Evolutionary conservation across 2,797 vertebrate species (phyloP).

Genomic region (Megaceryle alcyon): DNA sequence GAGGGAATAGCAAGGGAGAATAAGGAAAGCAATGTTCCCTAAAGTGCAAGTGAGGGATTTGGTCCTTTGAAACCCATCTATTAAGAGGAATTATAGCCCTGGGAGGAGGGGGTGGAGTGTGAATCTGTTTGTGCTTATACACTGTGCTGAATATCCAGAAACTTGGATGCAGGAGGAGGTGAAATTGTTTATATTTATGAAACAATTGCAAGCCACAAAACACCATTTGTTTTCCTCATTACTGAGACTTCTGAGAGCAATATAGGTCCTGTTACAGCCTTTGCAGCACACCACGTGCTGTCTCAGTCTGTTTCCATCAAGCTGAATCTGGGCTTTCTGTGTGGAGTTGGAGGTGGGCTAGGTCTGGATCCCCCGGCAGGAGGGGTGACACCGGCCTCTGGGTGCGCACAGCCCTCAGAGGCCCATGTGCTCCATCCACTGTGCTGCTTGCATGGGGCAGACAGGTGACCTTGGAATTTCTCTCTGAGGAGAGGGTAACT

Average conservation of each 20-base stretch:
- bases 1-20: not conserved
- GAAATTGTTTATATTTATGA: not conserved
- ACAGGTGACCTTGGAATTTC: not conserved
- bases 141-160: not conserved
- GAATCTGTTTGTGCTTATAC: not conserved
- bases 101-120: not conserved
- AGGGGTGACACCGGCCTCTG: not conserved
- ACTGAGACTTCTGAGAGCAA: not conserved
- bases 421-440: rapidly evolving
- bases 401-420: not conserved
- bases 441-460: not conserved
- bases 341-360: not conserved
- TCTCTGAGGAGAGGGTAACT: not conserved
- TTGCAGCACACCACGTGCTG: not conserved
- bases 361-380: not conserved
- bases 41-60: not conserved
- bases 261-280: not conserved
- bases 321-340: not conserved
- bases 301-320: not conserved
- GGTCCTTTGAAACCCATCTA: not conserved
- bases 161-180: not conserved
- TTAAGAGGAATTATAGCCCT: not conserved
- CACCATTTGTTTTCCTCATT: slow-evolving; percentile 14
- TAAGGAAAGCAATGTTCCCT: not conserved
- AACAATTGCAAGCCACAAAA: not conserved